A percentile compares a stretch with the other conserved stretches of the same genome.
phyloP scores from a whole-genome alignment of 64 coral and sea anemone species.

The Exaiptasia diaphana region DNA sequence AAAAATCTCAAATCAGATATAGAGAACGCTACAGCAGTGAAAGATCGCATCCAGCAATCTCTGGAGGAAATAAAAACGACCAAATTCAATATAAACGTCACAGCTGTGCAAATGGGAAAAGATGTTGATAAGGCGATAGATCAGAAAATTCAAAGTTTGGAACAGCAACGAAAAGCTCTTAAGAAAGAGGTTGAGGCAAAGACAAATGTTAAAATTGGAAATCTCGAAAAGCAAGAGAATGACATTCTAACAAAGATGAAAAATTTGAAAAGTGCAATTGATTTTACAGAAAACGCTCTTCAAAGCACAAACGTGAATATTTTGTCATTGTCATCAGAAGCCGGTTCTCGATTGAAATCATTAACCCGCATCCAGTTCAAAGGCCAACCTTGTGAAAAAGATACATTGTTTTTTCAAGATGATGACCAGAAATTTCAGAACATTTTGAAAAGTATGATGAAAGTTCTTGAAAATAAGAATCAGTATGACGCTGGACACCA shows the following conservation, averaged over 20 bases:
- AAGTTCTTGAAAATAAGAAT: too few species aligned
- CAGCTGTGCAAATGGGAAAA: neutral
- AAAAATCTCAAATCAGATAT: neutral
- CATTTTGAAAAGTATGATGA: too few species aligned
- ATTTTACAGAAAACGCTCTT: neutral
- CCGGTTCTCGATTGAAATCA: too few species aligned
- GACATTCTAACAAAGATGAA: neutral
- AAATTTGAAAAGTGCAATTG: neutral
- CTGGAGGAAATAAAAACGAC: neutral
- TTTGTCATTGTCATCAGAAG: too few species aligned
- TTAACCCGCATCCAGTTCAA: too few species aligned
- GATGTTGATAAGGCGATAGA: neutral
- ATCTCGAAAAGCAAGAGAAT: neutral
- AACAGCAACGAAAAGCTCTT: neutral
- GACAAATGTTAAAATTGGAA: neutral
- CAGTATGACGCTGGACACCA: too few species aligned
- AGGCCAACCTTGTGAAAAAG: too few species aligned
- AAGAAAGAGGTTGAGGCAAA: neutral
- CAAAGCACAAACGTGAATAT: neutral
- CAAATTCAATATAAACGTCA: neutral
- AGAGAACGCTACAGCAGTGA: neutral
- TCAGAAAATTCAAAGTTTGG: neutral
- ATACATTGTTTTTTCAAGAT: too few species aligned
- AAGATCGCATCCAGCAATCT: neutral
- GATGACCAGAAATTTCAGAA: too few species aligned